A percentile compares a stretch with the other conserved stretches of the same genome.
phyloP scores from a whole-genome alignment of 2,113 vertebrate genomes.

The Strigops habroptila region DNA sequence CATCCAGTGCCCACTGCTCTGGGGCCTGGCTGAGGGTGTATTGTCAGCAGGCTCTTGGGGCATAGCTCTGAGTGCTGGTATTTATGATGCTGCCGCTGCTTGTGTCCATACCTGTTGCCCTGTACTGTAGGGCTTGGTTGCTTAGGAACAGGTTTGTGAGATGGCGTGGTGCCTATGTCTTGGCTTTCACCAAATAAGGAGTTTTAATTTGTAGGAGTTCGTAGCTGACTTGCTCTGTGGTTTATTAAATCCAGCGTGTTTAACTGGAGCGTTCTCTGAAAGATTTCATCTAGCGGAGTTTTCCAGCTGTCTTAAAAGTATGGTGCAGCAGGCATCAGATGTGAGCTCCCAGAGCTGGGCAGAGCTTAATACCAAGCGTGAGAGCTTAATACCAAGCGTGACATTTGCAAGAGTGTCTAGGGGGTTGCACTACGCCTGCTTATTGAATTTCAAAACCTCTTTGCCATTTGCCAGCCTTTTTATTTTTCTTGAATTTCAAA shows the following conservation, averaged over 20 bases:
- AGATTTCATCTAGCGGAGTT: background rate
- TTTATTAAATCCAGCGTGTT: background rate
- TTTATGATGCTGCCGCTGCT: background rate
- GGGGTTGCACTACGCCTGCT: background rate
- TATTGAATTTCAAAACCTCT: background rate
- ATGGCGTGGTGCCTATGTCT: background rate
- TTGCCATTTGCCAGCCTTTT: background rate
- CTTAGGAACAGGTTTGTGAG: background rate
- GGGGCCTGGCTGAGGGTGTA: background rate
- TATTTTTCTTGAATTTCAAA: background rate
- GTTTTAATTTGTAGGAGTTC: background rate
- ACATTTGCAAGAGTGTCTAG: background rate
- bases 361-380: background rate
- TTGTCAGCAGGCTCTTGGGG: background rate
- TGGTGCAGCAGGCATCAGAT: rapidly evolving
- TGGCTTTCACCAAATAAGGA: background rate
- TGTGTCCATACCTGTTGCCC: background rate
- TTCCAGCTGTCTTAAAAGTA: background rate
- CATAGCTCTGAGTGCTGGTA: background rate
- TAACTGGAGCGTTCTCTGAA: background rate
- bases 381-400: background rate
- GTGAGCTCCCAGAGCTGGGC: background rate
- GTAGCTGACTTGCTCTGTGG: background rate
- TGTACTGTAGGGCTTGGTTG: background rate
- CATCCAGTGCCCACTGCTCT: background rate